phyloP scores from a whole-genome alignment of 92 coral and sea anemone genomes.

The Heliopora coerulea region DNA sequence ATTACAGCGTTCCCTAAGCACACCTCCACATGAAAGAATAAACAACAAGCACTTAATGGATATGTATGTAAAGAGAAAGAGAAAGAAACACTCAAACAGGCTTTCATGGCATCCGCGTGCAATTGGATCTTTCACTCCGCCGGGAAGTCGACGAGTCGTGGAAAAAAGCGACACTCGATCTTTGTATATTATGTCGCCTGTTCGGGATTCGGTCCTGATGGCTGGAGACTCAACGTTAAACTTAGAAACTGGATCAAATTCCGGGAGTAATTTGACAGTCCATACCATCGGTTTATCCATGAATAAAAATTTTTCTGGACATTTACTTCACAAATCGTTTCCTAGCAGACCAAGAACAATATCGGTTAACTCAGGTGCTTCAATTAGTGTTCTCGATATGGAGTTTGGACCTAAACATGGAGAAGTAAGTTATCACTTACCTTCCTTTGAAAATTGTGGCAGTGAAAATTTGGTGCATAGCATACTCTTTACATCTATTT shows the following conservation, averaged over 20 bases:
- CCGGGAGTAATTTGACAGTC: slow-evolving; percentile 25
- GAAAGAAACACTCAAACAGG: slow-evolving; percentile 7
- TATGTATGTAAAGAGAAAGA: slow-evolving; percentile 12
- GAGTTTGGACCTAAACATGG: background rate
- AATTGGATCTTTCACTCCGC: slow-evolving; percentile 39
- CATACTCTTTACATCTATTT: too few species aligned
- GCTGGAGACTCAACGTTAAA: slow-evolving; percentile 33
- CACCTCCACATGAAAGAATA: slow-evolving; percentile 30
- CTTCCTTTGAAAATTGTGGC: too few species aligned
- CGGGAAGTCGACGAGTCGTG: slow-evolving; percentile 10
- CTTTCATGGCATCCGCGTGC: slow-evolving; percentile 32
- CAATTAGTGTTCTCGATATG: slow-evolving; percentile 23
- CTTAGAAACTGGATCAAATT: slow-evolving; percentile 24
- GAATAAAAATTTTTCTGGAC: slow-evolving; percentile 15
- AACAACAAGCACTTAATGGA: slow-evolving; percentile 30
- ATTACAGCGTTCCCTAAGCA: slow-evolving; percentile 29
- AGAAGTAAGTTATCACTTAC: slow-evolving; percentile 11
- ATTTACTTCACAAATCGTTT: slow-evolving; percentile 25
- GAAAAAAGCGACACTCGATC: slow-evolving; percentile 20
- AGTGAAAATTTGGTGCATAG: too few species aligned
- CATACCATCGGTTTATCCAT: slow-evolving; percentile 2
- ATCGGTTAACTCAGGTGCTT: slow-evolving; percentile 14
- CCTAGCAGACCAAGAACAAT: slow-evolving; percentile 3
- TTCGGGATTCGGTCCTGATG: slow-evolving; percentile 15
- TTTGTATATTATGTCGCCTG: slow-evolving; percentile 25